Percentiles rank a stretch among this genome's conserved stretches.
These are phyloP conservation scores for Horisme vitalbata DNA, from an alignment of 2,888 invertebrate species.

Conservation along the genomic window DNA sequence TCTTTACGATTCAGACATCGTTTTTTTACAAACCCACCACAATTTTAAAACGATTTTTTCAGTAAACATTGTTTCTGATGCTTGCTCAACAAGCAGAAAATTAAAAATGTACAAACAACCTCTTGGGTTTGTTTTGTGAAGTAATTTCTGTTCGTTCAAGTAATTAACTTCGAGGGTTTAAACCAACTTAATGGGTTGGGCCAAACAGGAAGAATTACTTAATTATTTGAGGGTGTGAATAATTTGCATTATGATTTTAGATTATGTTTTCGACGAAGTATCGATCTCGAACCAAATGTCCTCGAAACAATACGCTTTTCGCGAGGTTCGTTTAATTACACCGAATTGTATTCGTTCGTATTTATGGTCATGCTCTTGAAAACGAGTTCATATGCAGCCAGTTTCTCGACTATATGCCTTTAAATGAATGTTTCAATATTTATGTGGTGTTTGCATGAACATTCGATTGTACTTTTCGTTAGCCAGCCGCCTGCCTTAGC, in stretches of 20 bases:
- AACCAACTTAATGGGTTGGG: slow-evolving; percentile 50
- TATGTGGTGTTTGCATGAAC: slow-evolving; percentile 22
- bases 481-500: slow-evolving; percentile 13
- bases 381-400: slow-evolving; percentile 5
- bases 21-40: slow-evolving; percentile 47
- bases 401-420: slow-evolving; percentile 8
- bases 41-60: slow-evolving; percentile 55
- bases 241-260: slow-evolving; percentile 13
- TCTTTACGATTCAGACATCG: slow-evolving; percentile 35
- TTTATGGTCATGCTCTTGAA: slow-evolving; percentile 8
- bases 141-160: slow-evolving; percentile 50
- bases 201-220: slow-evolving; percentile 40
- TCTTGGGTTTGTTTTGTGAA: slow-evolving; percentile 52
- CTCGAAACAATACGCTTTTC: slow-evolving; percentile 7
- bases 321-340: slow-evolving; percentile 6
- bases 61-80: slow-evolving; percentile 62
- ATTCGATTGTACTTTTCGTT: slow-evolving; percentile 40
- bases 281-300: not conserved
- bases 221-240: slow-evolving; percentile 26
- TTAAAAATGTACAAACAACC: slow-evolving; percentile 65
- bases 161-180: slow-evolving; percentile 50
- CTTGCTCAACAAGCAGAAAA: slow-evolving; percentile 68
- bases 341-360: slow-evolving; percentile 3
- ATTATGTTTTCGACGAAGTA: slow-evolving; percentile 5
- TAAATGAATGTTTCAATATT: slow-evolving; percentile 16